Base-by-base conservation (phyloP, 2,797 vertebrate genomes). In the Alouatta caraya region DNA sequence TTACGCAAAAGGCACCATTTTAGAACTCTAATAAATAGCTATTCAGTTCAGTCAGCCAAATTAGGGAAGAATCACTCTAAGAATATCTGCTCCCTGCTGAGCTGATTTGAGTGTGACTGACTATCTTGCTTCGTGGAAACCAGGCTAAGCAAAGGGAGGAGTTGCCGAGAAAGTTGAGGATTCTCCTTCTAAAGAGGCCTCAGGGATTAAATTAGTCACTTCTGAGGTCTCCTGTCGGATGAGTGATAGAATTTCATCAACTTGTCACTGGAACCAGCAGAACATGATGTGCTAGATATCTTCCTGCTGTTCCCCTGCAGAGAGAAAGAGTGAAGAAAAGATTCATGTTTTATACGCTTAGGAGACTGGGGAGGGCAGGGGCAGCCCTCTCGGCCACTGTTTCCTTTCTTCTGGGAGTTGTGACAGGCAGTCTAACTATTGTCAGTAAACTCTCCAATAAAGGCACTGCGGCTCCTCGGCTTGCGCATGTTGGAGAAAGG, bases 141-240 rank as follows among this genome's bases (percentile, higher is more conserved):
- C 39, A 37, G 78, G 44, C 76, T 93, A 52, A 95, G 73, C 33
- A 48, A 88, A 95, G 52, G 85, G 39, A 93, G 50, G 55, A 76
- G 87, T 5, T 93, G 92, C 73, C 4, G 19, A 95, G 70, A 55
- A 50, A 75, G 70, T 21, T 52, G 70, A 93, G 4, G 26, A 46
- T 72, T 48, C 50, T 96, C 19, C 79, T 84, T 83, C 89, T 93
- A 87, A 97, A 96, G 97, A 96, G 97, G 73, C 93, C 90, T 86
- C 5, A 1, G 92, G 97, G 89, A 90, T 94, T 96, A 85, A 85
- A 96, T 88, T 59, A 95, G 96, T 93, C 94, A 76, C 90, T 96
- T 94, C 90, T 80, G 79, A 94, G 92, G 80, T 67, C 79, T 95
- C 70, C 79, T 84, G 81, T 94, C 2, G 5, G 78, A 90, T 1